These are phyloP conservation scores for Prinia subflava DNA, from an alignment of 2,113 vertebrate genomes.

Conservation along the genomic window DNA sequence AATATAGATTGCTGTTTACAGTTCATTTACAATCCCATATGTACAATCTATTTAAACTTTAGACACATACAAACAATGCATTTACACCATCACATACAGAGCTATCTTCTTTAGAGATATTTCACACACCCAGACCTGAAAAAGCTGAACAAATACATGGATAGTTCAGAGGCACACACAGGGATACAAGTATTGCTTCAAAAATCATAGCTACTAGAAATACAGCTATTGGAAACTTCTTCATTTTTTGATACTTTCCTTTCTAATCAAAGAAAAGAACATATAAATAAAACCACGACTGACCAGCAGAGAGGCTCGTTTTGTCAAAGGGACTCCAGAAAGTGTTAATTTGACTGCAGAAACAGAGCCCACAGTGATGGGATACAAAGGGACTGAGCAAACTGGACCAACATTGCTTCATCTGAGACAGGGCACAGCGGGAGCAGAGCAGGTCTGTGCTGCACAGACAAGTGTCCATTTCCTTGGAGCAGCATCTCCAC, in stretches of 20 bases:
- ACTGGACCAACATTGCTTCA: neutral
- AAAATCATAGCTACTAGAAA: slow-evolving; percentile 2
- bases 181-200: slow-evolving; percentile 20
- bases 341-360: neutral
- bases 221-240: neutral
- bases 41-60: slow-evolving; percentile 84
- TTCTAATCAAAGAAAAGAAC: slow-evolving; percentile 45
- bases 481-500: neutral
- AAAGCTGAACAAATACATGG: slow-evolving; percentile 43
- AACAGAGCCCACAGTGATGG: neutral
- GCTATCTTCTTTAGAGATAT: slow-evolving; percentile 48
- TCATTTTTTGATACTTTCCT: neutral
- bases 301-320: slow-evolving; percentile 28
- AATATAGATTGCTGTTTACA: slow-evolving; percentile 85
- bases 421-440: neutral
- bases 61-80: slow-evolving; percentile 76
- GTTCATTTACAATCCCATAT: slow-evolving; percentile 87
- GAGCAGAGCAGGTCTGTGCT: neutral
- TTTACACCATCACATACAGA: slow-evolving; percentile 66
- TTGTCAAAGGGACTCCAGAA: neutral
- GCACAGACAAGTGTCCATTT: neutral
- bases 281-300: slow-evolving; percentile 53
- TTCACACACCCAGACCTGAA: slow-evolving; percentile 43
- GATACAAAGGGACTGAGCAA: neutral
- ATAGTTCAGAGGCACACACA: slow-evolving; percentile 38